phyloP scores from a whole-genome alignment of 2,888 invertebrate species.

The Eilema sororculum region DNA sequence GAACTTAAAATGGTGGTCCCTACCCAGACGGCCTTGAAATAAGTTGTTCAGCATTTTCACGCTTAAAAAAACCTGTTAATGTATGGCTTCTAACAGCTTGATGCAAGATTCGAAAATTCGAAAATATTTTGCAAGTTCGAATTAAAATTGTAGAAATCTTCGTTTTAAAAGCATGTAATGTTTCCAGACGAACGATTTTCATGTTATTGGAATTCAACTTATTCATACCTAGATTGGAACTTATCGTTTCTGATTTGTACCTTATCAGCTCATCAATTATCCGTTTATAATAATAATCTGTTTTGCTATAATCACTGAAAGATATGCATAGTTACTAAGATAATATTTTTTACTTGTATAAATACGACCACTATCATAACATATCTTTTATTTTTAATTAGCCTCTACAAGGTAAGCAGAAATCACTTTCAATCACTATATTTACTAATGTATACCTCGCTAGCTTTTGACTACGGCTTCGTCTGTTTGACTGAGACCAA shows the following conservation, averaged over 20 bases:
- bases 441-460: background rate
- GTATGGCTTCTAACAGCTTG: no score
- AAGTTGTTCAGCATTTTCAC: no score
- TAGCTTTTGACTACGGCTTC: background rate
- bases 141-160: no score
- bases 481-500: background rate
- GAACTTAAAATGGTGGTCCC: no score
- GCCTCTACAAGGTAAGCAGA: constrained; percentile 11
- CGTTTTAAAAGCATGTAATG: background rate
- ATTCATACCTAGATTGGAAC: background rate
- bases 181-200: background rate
- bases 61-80: no score
- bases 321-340: constrained; percentile 9
- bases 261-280: constrained; percentile 15
- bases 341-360: constrained; percentile 11
- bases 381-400: constrained; percentile 19
- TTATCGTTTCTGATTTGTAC: constrained; percentile 14
- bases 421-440: background rate
- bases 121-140: no score
- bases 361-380: constrained; percentile 1
- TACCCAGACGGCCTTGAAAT: no score
- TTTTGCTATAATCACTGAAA: constrained; percentile 10
- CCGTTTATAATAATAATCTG: constrained; percentile 14
- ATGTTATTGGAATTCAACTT: background rate
- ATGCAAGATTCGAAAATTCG: no score